A percentile compares a stretch with the other conserved stretches of the same genome.
phyloP scores from a whole-genome alignment of 2,888 invertebrate genomes.

The Dusona sp. region DNA sequence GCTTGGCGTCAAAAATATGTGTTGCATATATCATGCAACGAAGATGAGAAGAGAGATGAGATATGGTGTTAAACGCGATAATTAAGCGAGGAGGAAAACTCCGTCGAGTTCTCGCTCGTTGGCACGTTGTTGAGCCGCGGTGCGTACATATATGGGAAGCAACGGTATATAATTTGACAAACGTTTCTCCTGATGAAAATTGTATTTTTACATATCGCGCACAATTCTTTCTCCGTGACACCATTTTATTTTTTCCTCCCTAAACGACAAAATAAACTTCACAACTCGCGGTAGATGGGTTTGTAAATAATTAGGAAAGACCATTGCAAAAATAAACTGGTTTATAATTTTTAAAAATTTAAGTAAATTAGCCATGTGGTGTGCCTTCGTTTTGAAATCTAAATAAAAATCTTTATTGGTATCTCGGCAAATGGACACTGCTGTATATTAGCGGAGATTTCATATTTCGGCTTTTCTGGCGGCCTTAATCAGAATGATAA shows the following conservation, averaged over 20 bases:
- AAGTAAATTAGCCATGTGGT: background rate
- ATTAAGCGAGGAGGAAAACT: constrained; percentile 40
- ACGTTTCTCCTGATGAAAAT: background rate
- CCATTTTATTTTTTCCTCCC: background rate
- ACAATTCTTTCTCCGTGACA: background rate
- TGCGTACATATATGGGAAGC: background rate
- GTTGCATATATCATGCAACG: constrained; percentile 27
- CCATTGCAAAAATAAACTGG: background rate
- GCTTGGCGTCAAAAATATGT: constrained; percentile 42
- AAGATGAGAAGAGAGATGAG: background rate
- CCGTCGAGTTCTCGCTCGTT: constrained; percentile 2
- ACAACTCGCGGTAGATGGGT: background rate
- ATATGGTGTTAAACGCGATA: constrained; percentile 36
- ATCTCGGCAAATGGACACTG: too few relatives aligned
- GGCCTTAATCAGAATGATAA: background rate
- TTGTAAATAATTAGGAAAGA: background rate
- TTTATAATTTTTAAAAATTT: background rate
- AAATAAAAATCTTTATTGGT: too few relatives aligned
- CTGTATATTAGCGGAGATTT: too few relatives aligned
- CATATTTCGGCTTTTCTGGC: background rate
- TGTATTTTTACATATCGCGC: background rate
- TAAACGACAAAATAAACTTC: background rate
- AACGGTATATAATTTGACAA: background rate
- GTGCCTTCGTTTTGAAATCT: background rate
- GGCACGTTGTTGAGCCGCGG: background rate